Conservation (phyloP, 1,140 invertebrate species). For the Drosophila teissieri region DNA sequence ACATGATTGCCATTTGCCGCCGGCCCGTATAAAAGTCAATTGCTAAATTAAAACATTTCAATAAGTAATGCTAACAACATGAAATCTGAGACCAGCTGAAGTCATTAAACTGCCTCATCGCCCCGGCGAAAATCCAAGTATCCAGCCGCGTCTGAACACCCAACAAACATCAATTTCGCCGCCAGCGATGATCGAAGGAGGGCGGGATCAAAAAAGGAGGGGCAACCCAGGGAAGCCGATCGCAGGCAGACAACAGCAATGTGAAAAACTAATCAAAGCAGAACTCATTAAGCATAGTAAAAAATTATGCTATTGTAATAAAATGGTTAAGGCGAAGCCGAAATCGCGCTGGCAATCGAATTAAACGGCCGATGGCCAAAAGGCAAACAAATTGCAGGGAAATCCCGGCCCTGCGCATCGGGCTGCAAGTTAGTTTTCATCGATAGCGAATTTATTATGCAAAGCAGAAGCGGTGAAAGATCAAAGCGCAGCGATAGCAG, state of each 20-base stretch:
- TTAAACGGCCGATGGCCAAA: slow-evolving; percentile 76
- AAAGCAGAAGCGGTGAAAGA: slow-evolving; percentile 83
- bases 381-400: slow-evolving; percentile 80
- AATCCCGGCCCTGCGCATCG: slow-evolving; percentile 60
- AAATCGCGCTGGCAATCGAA: slow-evolving; percentile 80
- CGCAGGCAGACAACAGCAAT: slow-evolving; percentile 48
- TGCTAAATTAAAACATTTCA: slow-evolving; percentile 70
- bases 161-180: slow-evolving; percentile 69
- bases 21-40: slow-evolving; percentile 51
- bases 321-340: slow-evolving; percentile 72
- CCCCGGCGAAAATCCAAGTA: slow-evolving; percentile 5
- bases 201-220: background rate
- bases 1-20: slow-evolving; percentile 13
- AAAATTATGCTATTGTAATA: slow-evolving; percentile 83
- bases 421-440: slow-evolving; percentile 80
- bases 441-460: slow-evolving; percentile 83
- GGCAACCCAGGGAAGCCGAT: slow-evolving; percentile 11
- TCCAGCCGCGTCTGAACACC: slow-evolving; percentile 50
- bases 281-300: slow-evolving; percentile 83
- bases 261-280: slow-evolving; percentile 80
- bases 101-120: slow-evolving; percentile 15
- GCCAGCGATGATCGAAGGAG: slow-evolving; percentile 27
- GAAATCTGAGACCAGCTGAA: slow-evolving; percentile 23
- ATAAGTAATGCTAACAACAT: slow-evolving; percentile 69
- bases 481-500: slow-evolving; percentile 81